Conservation (phyloP, 2,888 invertebrate species). For the Petrolisthes cinctipes region DNA sequence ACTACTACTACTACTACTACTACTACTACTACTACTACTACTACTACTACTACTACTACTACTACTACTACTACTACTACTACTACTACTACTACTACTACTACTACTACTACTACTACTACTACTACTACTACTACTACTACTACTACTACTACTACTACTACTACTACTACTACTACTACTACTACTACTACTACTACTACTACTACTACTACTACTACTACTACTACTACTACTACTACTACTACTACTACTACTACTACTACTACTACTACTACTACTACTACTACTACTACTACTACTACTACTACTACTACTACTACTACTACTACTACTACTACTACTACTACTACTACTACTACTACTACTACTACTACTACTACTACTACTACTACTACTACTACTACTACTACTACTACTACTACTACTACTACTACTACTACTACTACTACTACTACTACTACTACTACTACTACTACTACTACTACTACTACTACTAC, state of each 20-base stretch:
- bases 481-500: conserved; percentile 7
- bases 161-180: conserved; percentile 6
- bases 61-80: conserved; percentile 24
- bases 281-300: conserved; percentile 19
- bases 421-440: neutral
- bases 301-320: conserved; percentile 24
- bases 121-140: conserved; percentile 17
- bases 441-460: neutral
- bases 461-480: neutral
- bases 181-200: conserved; percentile 1
- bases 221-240: conserved; percentile 7
- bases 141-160: neutral
- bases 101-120: conserved; percentile 14
- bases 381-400: neutral
- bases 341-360: conserved; percentile 26
- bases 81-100: conserved; percentile 11
- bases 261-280: conserved; percentile 2
- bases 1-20: conserved; percentile 4
- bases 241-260: conserved; percentile 4
- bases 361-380: conserved; percentile 13
- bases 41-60: conserved; percentile 14
- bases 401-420: neutral
- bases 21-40: conserved; percentile 14
- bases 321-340: conserved; percentile 26
- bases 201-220: conserved; percentile 4